Evolutionary conservation across 1,140 invertebrate species (phyloP).

Genomic region (Leguminivora glycinivorella): DNA sequence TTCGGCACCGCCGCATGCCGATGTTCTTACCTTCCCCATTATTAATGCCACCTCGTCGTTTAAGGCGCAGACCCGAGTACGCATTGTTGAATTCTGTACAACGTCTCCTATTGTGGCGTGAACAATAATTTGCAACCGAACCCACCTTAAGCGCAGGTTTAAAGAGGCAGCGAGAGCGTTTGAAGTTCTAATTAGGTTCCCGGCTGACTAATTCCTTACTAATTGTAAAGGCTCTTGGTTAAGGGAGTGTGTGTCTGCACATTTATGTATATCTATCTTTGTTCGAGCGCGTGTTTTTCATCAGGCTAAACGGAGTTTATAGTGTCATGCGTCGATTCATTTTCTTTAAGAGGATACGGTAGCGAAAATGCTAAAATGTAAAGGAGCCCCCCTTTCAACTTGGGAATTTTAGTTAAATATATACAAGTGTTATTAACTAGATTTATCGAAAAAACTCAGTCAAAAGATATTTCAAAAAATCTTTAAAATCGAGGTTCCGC

Average conservation of each 20-base stretch:
- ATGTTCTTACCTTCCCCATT: conserved; percentile 48
- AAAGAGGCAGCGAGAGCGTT: conserved; percentile 18
- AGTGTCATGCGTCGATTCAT: neutral
- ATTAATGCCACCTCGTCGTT: conserved; percentile 58
- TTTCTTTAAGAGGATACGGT: neutral
- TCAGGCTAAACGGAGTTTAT: neutral
- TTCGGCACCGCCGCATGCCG: conserved; percentile 44
- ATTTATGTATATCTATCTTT: too few relatives aligned
- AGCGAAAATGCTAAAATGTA: too few relatives aligned
- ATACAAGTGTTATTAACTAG: too few relatives aligned
- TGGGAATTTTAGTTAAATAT: too few relatives aligned
- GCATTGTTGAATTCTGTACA: conserved; percentile 52
- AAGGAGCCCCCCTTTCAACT: too few relatives aligned
- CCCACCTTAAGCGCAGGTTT: conserved; percentile 36
- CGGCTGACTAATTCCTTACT: neutral
- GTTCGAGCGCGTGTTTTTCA: neutral
- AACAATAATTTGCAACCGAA: conserved; percentile 72
- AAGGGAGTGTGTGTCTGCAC: neutral
- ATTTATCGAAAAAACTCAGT: too few relatives aligned
- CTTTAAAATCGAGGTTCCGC: too few relatives aligned
- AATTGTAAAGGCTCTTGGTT: neutral
- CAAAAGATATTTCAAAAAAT: too few relatives aligned
- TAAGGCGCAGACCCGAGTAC: conserved; percentile 48
- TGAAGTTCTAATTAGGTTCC: neutral
- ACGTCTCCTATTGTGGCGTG: conserved; percentile 56